These are phyloP conservation scores for Ariopsis seemanni DNA, from an alignment of 2,113 vertebrate genomes.

Conservation along the genomic window DNA sequence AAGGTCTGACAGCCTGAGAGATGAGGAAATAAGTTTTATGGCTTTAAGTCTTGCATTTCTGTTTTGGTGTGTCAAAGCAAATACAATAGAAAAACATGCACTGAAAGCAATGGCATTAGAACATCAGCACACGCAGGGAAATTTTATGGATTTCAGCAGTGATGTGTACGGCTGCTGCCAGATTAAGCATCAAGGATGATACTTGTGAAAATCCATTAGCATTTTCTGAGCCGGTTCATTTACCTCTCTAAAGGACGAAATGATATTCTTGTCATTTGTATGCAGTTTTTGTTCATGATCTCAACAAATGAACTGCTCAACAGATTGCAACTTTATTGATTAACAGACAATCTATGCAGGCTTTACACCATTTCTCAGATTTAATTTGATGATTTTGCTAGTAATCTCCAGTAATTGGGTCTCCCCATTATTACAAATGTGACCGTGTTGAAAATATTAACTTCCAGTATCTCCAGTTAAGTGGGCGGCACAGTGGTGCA, in stretches of 20 bases:
- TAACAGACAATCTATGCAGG: constrained; percentile 25
- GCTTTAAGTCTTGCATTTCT: not conserved
- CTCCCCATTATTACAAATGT: constrained; percentile 11
- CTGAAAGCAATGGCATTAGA: not conserved
- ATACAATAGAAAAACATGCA: not conserved
- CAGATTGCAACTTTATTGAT: constrained; percentile 32
- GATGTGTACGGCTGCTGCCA: not conserved
- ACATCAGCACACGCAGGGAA: not conserved
- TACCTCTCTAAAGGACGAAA: constrained; percentile 6
- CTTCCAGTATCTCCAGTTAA: not conserved
- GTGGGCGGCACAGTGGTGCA: too few species aligned
- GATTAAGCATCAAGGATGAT: constrained; percentile 21
- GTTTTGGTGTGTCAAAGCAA: constrained; percentile 22
- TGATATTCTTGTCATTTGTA: constrained; percentile 26
- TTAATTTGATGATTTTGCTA: not conserved
- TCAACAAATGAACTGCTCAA: constrained; percentile 21
- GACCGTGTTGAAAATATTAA: constrained; percentile 37
- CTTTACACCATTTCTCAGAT: constrained; percentile 1
- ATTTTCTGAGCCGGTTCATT: constrained; percentile 12
- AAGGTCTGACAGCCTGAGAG: not conserved
- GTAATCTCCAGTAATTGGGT: constrained; percentile 26
- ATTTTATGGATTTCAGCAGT: not conserved
- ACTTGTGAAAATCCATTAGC: constrained; percentile 27
- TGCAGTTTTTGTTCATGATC: constrained; percentile 31
- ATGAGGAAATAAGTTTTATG: constrained; percentile 11